Evolutionary conservation across 2,113 vertebrate species (phyloP).

Genomic region (Etia nguti): DNA sequence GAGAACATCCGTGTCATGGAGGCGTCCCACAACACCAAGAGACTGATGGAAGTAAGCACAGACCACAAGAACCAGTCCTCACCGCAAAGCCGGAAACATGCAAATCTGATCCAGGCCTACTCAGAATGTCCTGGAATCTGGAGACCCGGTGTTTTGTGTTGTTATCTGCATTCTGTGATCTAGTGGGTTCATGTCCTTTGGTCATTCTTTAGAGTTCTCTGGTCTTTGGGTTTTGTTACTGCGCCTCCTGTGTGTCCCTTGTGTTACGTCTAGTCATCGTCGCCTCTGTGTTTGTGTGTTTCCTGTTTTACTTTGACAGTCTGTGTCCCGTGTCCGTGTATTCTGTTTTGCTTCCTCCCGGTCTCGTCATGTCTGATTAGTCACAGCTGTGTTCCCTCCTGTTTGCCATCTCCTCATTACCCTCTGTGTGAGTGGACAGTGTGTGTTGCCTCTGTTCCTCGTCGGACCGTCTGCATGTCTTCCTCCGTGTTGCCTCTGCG

Average conservation of each 20-base stretch:
- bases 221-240: neutral
- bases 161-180: neutral
- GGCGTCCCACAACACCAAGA: neutral
- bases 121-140: neutral
- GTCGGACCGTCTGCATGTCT: too few species aligned
- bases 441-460: fast-evolving
- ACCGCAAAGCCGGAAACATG: neutral
- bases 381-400: neutral
- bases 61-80: neutral
- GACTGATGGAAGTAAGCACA: neutral
- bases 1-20: neutral
- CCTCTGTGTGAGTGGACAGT: too few species aligned
- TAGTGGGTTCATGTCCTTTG: neutral
- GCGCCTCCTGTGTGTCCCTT: neutral
- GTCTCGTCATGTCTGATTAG: neutral
- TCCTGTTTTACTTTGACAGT: neutral
- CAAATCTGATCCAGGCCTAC: neutral
- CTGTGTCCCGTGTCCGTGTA: neutral
- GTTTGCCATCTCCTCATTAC: too few species aligned
- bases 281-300: neutral
- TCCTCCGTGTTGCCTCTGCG: neutral
- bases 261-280: fast-evolving
- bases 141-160: neutral
- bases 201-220: neutral
- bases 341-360: neutral